phyloP scores from a whole-genome alignment of 2,888 invertebrate genomes.

The Cosmia pyralina region DNA sequence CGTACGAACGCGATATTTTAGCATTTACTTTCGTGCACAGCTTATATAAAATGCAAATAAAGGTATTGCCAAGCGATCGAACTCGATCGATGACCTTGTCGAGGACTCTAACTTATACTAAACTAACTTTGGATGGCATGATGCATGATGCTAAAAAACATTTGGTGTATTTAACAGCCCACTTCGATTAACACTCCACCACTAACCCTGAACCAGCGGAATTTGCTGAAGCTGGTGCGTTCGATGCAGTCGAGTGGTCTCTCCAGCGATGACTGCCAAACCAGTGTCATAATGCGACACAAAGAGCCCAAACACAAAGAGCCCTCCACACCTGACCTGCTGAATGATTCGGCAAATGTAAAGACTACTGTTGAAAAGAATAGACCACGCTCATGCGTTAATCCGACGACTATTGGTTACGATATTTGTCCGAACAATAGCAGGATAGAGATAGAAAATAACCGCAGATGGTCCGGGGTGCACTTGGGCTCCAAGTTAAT shows the following conservation, averaged over 20 bases:
- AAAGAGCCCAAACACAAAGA: conserved; percentile 87
- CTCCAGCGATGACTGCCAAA: conserved; percentile 89
- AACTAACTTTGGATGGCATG: conserved; percentile 82
- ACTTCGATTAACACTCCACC: conserved; percentile 88
- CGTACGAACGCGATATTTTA: conserved; percentile 78
- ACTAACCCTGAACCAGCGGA: conserved; percentile 90
- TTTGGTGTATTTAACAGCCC: conserved; percentile 90
- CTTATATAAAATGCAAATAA: conserved; percentile 90
- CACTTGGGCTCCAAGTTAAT: conserved; percentile 93
- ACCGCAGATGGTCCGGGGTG: conserved; percentile 94
- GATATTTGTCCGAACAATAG: conserved; percentile 88
- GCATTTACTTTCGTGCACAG: conserved; percentile 86
- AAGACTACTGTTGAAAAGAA: conserved; percentile 89
- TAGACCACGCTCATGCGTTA: conserved; percentile 93
- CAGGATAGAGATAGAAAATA: conserved; percentile 85
- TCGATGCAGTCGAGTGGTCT: conserved; percentile 90
- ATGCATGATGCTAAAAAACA: conserved; percentile 86
- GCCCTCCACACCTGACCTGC: conserved; percentile 90
- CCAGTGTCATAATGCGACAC: conserved; percentile 88
- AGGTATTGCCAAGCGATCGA: conserved; percentile 75
- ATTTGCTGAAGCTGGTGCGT: conserved; percentile 89
- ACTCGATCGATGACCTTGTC: conserved; percentile 72
- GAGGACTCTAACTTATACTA: conserved; percentile 72
- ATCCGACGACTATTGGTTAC: conserved; percentile 87
- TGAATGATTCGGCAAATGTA: conserved; percentile 89